Evolutionary conservation across 1,140 invertebrate species (phyloP), one percentile per base, ranked within the genome.

Genomic region (Drosophila trapezifrons): DNA sequence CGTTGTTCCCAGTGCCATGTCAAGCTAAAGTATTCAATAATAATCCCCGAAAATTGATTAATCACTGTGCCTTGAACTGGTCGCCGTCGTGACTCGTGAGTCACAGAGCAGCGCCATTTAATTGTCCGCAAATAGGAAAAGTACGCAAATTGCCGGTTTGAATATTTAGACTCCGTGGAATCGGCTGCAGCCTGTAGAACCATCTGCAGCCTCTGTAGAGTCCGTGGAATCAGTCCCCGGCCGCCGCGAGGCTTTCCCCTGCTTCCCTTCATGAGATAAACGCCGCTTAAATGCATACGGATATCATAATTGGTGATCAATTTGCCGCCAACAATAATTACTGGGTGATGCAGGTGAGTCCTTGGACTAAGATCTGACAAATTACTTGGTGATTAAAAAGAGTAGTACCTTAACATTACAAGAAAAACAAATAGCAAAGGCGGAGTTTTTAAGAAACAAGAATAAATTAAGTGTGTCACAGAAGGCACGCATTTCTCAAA

Each of bases 341-440:
- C 72, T 92, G 91, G 91, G 91, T 92, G 91, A 92, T 92, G 91
- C 91, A 92, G 91, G 91, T 92, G 65, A 91, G 82, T 64, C 20
- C 29, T 27, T 52, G 49, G 29, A 37, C 45, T 37, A 43, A 52
- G 3, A 17, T 8, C n/a, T 18, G 20, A 29, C 52, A 38, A 25
- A 52, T 38, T 52, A 52, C 49, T 52, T 9, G 4, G 29, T 20
- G 29, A 35, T 20, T n/a, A n/a, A n/a, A n/a, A n/a, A n/a, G n/a
- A n/a, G n/a, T n/a, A n/a, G n/a, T n/a, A n/a, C n/a, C n/a, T n/a
- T n/a, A n/a, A n/a, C 0, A 13, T 15, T 51, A 32, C 12, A 29
- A 35, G 8, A 7, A 9, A 18, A 51, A 17, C 17, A 35, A 20
- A 35, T 15, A 17, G 18, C 18, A 15, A 32, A 7, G n/a, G n/a